phyloP scores from a whole-genome alignment of 2,797 vertebrate genomes.

The Melanotaenia pygmaea region DNA sequence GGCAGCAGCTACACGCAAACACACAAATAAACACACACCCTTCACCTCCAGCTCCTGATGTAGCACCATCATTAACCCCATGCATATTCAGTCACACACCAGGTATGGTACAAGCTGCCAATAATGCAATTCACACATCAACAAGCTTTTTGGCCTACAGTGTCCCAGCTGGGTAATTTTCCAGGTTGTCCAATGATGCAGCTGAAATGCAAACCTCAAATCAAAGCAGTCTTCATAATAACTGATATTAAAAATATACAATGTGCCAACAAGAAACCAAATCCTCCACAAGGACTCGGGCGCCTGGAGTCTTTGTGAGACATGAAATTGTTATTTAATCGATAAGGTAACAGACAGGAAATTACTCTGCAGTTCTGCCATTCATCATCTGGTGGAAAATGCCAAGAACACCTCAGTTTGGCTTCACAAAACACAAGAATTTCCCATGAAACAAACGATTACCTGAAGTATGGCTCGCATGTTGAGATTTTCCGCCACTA shows the following conservation, averaged over 20 bases:
- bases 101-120: slow-evolving; percentile 8
- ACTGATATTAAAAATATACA: background rate
- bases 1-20: slow-evolving; percentile 9
- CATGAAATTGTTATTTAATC: background rate
- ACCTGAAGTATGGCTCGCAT: too few species aligned
- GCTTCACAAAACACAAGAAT: too few species aligned
- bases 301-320: background rate
- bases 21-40: slow-evolving; percentile 3
- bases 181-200: background rate
- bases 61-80: slow-evolving; percentile 32
- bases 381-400: too few species aligned
- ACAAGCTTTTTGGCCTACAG: background rate
- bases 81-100: slow-evolving; percentile 21
- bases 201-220: background rate
- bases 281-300: background rate
- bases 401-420: too few species aligned
- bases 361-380: background rate
- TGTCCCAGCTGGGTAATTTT: background rate
- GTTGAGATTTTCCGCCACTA: too few species aligned
- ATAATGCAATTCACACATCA: too few species aligned
- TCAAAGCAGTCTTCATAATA: background rate
- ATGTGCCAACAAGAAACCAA: background rate
- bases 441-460: too few species aligned
- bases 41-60: slow-evolving; percentile 13
- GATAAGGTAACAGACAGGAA: background rate